Base-by-base conservation (phyloP, 35 echinoderm and acorn worm genomes). In the Patiria miniata region DNA sequence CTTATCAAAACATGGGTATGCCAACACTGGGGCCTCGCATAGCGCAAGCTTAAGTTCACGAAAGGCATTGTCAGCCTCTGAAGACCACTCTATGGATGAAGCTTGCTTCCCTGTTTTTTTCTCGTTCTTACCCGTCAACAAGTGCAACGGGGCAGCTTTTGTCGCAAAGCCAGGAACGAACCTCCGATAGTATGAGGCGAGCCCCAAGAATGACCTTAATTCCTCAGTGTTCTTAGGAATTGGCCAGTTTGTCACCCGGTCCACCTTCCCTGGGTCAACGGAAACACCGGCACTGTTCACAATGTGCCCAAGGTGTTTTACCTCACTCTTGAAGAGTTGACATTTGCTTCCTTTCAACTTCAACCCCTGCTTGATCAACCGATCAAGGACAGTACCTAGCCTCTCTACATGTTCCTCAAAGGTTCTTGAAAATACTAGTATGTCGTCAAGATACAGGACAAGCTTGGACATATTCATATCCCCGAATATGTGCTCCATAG, bases 301-400 rank as follows among this genome's bases (percentile, higher is more conserved):
- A 2, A 61, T 37, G 39, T 90, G 87, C 2, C 87, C 87, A n/a
- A n/a, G n/a, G n/a, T n/a, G n/a, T n/a, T n/a, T n/a, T n/a, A n/a
- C n/a, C n/a, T n/a, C n/a, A n/a, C 5, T 83, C 39, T 32, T 85
- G 15, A 88, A 26, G 2, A 88, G 29, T 9, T 52, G 5, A 57
- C 86, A 88, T 36, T 88, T 88, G 40, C 81, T 81, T 0, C 86
- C 86, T 36, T 88, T 88, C 37, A 88, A 21, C 36, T 88, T 88
- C n/a, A 88, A 52, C 2, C 77, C 86, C 36, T 88, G 14, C 3
- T 53, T 1, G 18, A 18, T 7, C 1, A 88, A 36, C 77, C 86
- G 50, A 3, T 36, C 1, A 7, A 88, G 40, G 18, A 88, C 86
- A 16, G n/a, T 1, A 9, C 81, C 86, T 36, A 88, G 78, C 5